phyloP scores from a whole-genome alignment of 1,140 invertebrate species.

The Streblospio benedicti region DNA sequence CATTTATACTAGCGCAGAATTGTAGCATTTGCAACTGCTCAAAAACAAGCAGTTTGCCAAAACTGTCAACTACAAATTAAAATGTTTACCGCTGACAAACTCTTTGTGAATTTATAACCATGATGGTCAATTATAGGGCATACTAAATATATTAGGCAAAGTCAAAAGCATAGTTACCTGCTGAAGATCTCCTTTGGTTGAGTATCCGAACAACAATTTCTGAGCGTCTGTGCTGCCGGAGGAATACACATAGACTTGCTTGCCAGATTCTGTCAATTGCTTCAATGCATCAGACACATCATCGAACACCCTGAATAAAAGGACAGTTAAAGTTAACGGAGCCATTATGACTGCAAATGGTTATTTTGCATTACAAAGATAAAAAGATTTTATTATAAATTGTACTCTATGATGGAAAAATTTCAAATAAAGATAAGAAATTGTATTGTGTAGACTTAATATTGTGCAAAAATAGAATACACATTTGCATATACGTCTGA shows the following conservation, averaged over 20 bases:
- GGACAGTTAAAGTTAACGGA: background rate
- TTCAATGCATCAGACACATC: slow-evolving; percentile 70
- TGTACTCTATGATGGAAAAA: background rate
- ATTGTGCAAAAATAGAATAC: background rate
- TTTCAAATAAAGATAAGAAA: background rate
- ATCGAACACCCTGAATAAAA: slow-evolving; percentile 67
- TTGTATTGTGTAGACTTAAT: background rate
- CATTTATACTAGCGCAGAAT: background rate
- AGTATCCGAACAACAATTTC: slow-evolving; percentile 73
- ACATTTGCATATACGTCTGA: too few relatives aligned
- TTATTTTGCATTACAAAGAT: background rate
- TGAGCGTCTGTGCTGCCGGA: slow-evolving; percentile 86
- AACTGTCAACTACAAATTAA: too few relatives aligned
- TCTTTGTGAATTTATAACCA: too few relatives aligned
- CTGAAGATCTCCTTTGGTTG: slow-evolving; percentile 65
- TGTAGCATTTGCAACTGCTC: background rate
- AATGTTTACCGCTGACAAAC: too few relatives aligned
- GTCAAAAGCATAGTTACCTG: too few relatives aligned
- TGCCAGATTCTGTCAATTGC: slow-evolving; percentile 57
- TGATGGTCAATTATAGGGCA: too few relatives aligned
- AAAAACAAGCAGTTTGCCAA: too few relatives aligned
- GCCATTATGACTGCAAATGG: background rate
- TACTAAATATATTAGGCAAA: too few relatives aligned
- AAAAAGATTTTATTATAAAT: background rate
- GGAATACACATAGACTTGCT: slow-evolving; percentile 77